Percentiles rank a stretch among this genome's conserved stretches.
phyloP scores from a whole-genome alignment of 2,113 vertebrate genomes.

The Gallinago jamesoni region DNA sequence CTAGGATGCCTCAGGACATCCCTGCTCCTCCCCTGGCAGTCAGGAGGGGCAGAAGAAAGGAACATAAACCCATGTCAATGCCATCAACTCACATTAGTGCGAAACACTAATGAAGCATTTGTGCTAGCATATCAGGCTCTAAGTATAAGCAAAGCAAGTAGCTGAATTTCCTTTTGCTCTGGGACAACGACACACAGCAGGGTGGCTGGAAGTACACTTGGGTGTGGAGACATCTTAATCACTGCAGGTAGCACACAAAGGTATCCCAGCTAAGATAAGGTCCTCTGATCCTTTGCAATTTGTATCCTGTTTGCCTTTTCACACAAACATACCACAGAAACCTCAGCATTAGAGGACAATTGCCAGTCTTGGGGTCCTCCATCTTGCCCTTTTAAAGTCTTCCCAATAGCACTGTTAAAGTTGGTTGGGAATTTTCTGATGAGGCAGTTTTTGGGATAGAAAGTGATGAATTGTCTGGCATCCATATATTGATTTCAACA shows the following conservation, averaged over 20 bases:
- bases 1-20: background rate
- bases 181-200: fast-evolving
- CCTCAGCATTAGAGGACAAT: background rate
- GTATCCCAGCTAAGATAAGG: background rate
- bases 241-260: background rate
- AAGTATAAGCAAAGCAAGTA: background rate
- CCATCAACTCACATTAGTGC: background rate
- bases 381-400: background rate
- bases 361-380: background rate
- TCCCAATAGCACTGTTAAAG: background rate
- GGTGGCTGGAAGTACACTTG: background rate
- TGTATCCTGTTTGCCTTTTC: background rate
- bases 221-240: background rate
- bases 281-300: background rate
- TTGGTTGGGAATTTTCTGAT: background rate
- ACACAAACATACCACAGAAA: background rate
- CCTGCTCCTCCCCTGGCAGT: background rate
- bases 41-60: background rate
- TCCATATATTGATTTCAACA: slow-evolving; percentile 50
- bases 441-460: background rate
- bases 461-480: slow-evolving; percentile 41
- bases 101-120: background rate
- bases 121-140: background rate
- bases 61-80: background rate
- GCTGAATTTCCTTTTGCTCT: background rate